phyloP scores from a whole-genome alignment of 2,888 invertebrate genomes.

The Norana najaformis region DNA sequence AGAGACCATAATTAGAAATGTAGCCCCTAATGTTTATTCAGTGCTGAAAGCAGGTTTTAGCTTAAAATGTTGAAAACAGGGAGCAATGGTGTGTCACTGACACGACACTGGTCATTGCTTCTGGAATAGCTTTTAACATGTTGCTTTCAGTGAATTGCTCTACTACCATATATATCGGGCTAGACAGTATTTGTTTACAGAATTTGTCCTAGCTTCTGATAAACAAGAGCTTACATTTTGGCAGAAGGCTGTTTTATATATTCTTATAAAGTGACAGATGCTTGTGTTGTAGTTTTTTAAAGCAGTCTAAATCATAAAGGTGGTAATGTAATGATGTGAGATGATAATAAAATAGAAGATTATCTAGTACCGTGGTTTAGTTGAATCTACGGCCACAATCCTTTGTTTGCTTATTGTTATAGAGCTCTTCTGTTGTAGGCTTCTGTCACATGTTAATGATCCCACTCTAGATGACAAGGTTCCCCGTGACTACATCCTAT shows the following conservation, averaged over 20 bases:
- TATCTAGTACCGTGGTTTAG: neutral
- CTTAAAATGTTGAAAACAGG: neutral
- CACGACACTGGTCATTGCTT: neutral
- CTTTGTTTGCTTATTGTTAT: neutral
- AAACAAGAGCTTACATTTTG: neutral
- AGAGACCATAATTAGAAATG: neutral
- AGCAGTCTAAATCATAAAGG: neutral
- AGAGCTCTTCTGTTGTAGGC: slow-evolving; percentile 61
- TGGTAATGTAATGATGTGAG: neutral
- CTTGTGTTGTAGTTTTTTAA: neutral
- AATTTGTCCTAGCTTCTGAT: neutral
- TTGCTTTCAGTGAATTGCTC: neutral
- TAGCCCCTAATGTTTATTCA: neutral
- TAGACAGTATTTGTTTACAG: neutral
- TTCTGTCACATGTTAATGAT: slow-evolving; percentile 85
- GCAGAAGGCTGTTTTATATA: neutral
- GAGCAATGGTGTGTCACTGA: neutral
- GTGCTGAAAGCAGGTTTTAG: neutral
- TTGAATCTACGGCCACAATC: neutral
- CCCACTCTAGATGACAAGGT: slow-evolving; percentile 75
- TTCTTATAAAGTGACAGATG: neutral
- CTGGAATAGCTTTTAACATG: neutral
- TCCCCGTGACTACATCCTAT: slow-evolving; percentile 83
- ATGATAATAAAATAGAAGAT: neutral
- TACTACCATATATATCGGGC: neutral